Evolutionary conservation across 1,140 invertebrate species (phyloP).

Genomic region (Saccostrea cuccullata): DNA sequence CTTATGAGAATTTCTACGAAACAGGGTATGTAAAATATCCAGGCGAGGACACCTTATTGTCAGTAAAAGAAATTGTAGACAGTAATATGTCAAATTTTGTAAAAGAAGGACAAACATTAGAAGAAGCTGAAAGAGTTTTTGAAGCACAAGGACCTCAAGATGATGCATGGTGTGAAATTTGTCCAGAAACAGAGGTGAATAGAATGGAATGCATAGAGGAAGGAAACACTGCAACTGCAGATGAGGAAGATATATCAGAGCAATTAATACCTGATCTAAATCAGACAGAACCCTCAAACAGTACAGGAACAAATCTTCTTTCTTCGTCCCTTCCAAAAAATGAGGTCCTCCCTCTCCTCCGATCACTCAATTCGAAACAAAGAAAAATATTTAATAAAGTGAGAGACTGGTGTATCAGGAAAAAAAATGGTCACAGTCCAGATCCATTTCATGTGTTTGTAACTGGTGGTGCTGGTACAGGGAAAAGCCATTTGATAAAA

Average conservation of each 20-base stretch:
- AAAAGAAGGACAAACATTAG: conserved; percentile 27
- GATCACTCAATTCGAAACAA: conserved; percentile 32
- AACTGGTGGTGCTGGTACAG: not conserved
- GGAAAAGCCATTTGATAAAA: conserved; percentile 42
- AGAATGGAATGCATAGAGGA: conserved; percentile 33
- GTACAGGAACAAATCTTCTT: not conserved
- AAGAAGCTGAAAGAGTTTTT: conserved; percentile 36
- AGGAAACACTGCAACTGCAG: not conserved
- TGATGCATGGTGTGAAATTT: not conserved
- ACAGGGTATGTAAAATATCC: not conserved
- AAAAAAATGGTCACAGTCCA: not conserved
- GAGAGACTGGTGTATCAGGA: conserved; percentile 33
- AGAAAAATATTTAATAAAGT: conserved; percentile 40
- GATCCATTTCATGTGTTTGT: conserved; percentile 36
- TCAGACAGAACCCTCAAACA: not conserved
- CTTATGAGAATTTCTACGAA: conserved; percentile 5
- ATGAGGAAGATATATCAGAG: not conserved
- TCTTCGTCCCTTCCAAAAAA: not conserved
- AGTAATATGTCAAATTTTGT: conserved; percentile 6
- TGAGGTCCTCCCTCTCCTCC: not conserved
- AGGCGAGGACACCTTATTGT: not conserved
- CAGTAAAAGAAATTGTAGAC: conserved; percentile 16
- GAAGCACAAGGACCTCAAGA: not conserved
- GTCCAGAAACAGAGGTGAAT: conserved; percentile 39
- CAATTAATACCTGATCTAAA: conserved; percentile 30